Evolutionary conservation across 92 coral and sea anemone species (phyloP), one percentile per base, ranked within the genome.

Genomic region (Meandrina meandrites): DNA sequence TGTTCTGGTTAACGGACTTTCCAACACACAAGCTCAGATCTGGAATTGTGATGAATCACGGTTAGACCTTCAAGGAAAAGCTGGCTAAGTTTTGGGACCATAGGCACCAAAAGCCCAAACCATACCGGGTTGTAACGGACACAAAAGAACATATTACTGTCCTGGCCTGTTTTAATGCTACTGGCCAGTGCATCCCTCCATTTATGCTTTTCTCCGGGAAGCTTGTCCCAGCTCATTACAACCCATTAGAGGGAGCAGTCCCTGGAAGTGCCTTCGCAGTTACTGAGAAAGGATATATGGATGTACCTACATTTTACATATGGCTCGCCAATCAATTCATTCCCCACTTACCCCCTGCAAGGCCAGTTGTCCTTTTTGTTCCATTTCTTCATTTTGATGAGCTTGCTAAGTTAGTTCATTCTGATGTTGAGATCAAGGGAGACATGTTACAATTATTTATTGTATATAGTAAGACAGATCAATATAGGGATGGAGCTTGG

Each of bases 171-270:
- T 89, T 77, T 36, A 89, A 86, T 47, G 90, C 88, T 0, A 27
- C 36, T 27, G 92, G 92, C 72, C 90, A 92, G 54, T 91, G 91
- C 78, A 88, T 88, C 17, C 90, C 94, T 1, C 94, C 92, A 19
- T 91, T 75, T 78, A 40, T 88, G 54, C 27, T 91, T 19, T 91
- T 83, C 27, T 30, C 91, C 1, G 94, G 88, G 22, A 91, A 91
- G 75, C 81, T 90, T 16, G 27, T 78, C 76, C 90, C 92, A 2
- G 81, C 35, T 28, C 81, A 81, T 32, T 91, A 80, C 81, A 91
- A 85, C 64, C 94, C 73, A 17, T 27, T 91, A 0, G 94, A 84
- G 32, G 94, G 91, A 14, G 91, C 87, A 32, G 89, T 85, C 31
- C 70, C 75, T 21, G 90, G 90, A 37, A 91, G 92, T 86, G 81